A percentile compares a stretch with the other conserved stretches of the same genome.
These are phyloP conservation scores for Ochropleura leucogaster DNA, from an alignment of 2,888 invertebrate genomes.

Conservation along the genomic window DNA sequence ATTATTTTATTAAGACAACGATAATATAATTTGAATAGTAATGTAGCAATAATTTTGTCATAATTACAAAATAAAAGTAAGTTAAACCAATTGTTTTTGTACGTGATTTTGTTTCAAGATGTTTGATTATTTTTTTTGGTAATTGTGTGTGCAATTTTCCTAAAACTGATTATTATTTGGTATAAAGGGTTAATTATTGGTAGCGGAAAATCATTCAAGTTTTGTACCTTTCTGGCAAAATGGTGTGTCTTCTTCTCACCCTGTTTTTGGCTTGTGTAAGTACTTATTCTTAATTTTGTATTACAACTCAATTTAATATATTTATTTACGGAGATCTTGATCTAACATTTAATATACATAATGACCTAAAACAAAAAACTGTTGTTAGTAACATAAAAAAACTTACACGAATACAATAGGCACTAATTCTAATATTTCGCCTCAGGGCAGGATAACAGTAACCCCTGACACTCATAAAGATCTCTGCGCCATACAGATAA, in stretches of 20 bases:
- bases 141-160: slow-evolving; percentile 46
- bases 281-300: background rate
- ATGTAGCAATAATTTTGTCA: slow-evolving; percentile 18
- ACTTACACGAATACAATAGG: no score
- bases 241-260: slow-evolving; percentile 28
- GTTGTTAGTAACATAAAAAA: no score
- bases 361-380: no score
- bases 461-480: no score
- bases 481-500: no score
- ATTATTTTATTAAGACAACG: slow-evolving; percentile 23
- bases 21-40: slow-evolving; percentile 12
- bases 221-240: slow-evolving; percentile 14
- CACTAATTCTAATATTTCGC: no score
- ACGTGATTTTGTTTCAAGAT: slow-evolving; percentile 50
- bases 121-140: slow-evolving; percentile 23
- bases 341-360: no score
- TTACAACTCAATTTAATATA: background rate
- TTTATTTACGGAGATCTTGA: no score
- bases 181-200: slow-evolving; percentile 53
- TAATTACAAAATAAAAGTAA: slow-evolving; percentile 25
- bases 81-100: slow-evolving; percentile 27
- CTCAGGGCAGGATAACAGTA: no score
- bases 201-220: slow-evolving; percentile 14
- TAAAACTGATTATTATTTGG: slow-evolving; percentile 57
- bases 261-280: slow-evolving; percentile 44